A percentile compares a stretch with the other conserved stretches of the same genome.
These are phyloP conservation scores for Aphidius colemani DNA, from an alignment of 2,888 invertebrate species.

Conservation along the genomic window DNA sequence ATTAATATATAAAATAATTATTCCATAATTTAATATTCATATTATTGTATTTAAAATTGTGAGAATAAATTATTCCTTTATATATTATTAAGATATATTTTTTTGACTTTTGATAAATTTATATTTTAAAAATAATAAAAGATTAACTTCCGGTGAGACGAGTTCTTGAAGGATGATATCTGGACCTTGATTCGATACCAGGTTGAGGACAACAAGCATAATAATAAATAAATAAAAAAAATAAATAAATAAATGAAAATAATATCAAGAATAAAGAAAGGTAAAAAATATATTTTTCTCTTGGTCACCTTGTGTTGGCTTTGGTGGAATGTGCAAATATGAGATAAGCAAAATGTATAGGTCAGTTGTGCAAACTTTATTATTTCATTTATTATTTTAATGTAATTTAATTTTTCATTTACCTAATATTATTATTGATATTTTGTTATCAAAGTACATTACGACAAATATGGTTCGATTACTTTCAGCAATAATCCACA, in stretches of 20 bases:
- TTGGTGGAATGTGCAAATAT: slow-evolving; percentile 36
- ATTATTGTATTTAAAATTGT: no score
- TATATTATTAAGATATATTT: no score
- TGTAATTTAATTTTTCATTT: no score
- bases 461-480: no score
- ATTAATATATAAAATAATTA: neutral
- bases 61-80: neutral
- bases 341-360: slow-evolving; percentile 30
- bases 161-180: slow-evolving; percentile 9
- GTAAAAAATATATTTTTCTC: slow-evolving; percentile 17
- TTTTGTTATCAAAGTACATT: no score
- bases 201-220: neutral
- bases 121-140: no score
- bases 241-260: slow-evolving; percentile 15
- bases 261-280: slow-evolving; percentile 35
- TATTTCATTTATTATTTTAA: no score
- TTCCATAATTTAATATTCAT: neutral
- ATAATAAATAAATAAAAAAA: neutral
- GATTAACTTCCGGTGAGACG: slow-evolving; percentile 19
- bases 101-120: no score
- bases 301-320: slow-evolving; percentile 41
- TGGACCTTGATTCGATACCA: neutral
- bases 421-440: no score
- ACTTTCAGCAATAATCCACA: neutral
- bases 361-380: slow-evolving; percentile 22